Conservation (phyloP, 2,888 invertebrate genomes). For the Pyrochroa serraticornis region DNA sequence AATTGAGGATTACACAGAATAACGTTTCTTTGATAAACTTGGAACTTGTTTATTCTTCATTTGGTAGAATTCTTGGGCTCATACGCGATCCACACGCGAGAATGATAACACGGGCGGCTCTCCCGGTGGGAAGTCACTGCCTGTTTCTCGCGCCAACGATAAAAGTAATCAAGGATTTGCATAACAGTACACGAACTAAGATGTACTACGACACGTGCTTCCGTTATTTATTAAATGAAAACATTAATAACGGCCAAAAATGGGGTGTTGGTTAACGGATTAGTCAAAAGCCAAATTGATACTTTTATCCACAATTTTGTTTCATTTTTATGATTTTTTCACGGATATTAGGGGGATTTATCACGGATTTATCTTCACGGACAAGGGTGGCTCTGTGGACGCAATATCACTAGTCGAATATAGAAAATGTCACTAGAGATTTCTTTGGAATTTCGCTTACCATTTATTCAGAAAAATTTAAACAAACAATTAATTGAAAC, state of each 20-base stretch:
- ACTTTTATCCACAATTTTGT: not conserved
- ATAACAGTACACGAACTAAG: conserved; percentile 21
- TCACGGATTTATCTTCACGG: no score
- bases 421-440: no score
- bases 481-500: no score
- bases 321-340: no score
- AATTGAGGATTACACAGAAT: conserved; percentile 50
- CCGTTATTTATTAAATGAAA: conserved; percentile 14
- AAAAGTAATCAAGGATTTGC: conserved; percentile 28
- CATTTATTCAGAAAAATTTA: no score
- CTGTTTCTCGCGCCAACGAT: conserved; percentile 24
- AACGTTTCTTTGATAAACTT: conserved; percentile 53
- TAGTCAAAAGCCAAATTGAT: not conserved
- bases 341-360: no score
- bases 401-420: no score
- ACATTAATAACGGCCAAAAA: not conserved
- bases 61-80: conserved; percentile 38
- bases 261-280: not conserved
- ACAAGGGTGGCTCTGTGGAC: no score
- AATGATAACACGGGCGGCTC: conserved; percentile 20
- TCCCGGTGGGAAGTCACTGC: conserved; percentile 22
- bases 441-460: no score
- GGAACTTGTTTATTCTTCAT: conserved; percentile 51
- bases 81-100: conserved; percentile 30
- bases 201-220: not conserved